phyloP scores from a whole-genome alignment of 2,888 invertebrate species.

The Belgica antarctica region DNA sequence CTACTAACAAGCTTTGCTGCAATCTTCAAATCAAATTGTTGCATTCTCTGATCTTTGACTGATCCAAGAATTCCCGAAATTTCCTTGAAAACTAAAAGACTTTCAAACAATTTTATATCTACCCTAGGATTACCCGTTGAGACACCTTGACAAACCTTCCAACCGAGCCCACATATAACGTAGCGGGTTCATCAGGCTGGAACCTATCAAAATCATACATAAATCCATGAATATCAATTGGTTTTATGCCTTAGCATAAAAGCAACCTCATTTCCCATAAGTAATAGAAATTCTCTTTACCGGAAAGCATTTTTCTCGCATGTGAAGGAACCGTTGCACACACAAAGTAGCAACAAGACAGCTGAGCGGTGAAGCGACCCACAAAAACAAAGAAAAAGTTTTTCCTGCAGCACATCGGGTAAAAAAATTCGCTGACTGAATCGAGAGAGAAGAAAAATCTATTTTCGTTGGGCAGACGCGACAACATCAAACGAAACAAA shows the following conservation, averaged over 20 bases:
- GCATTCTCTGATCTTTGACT: no score
- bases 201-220: background rate
- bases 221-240: slow-evolving; percentile 24
- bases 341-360: no score
- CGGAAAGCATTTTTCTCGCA: slow-evolving; percentile 11
- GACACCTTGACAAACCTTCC: no score
- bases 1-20: no score
- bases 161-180: no score
- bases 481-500: slow-evolving; percentile 31
- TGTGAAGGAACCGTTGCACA: background rate
- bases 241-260: background rate
- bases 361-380: slow-evolving; percentile 16
- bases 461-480: slow-evolving; percentile 37
- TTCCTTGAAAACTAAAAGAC: no score
- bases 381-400: background rate
- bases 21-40: no score
- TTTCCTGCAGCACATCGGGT: background rate
- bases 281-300: slow-evolving; percentile 20
- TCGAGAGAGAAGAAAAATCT: background rate
- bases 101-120: no score
- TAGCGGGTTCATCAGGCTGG: slow-evolving; percentile 13
- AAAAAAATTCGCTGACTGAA: background rate
- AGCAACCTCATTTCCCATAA: slow-evolving; percentile 22
- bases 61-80: no score
- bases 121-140: no score